Evolutionary conservation across 2,113 vertebrate genomes (phyloP), one percentile per base, ranked within the genome.

Genomic region (Corythornis vintsioides): DNA sequence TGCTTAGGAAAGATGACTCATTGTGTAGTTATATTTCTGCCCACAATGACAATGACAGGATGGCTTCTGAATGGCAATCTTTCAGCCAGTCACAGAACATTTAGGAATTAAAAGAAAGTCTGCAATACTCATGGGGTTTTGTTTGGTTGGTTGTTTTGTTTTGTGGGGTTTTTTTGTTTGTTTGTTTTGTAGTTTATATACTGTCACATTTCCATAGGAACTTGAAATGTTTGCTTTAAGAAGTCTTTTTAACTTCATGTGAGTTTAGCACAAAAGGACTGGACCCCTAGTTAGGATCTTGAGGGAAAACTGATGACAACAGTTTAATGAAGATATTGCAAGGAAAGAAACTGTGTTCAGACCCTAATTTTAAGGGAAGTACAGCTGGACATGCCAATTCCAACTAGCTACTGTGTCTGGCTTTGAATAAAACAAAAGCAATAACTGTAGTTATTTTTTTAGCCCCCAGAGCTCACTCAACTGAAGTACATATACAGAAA

Each of bases 351-450:
- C 19, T 13, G 48, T 4, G 3, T 14, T 88, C 43, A 81, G 5
- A 3, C 7, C 3, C 61, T 78, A n/a, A 67, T 81, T 90, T 60
- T 94, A 18, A 88, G 35, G 29, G 13, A 67, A 80, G n/a, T 60
- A 56, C 69, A 92, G 26, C 26, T 67, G 29, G 57, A 80, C 48
- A 25, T 61, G 11, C 8, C 2, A 2, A 82, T 88, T 81, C 74
- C 22, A 74, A 73, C 33, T 47, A 88, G 33, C 35, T 56, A 25
- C 25, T 11, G 71, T 66, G 12, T 8, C 48, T 52, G 28, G 29
- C 28, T 90, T 83, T 92, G 47, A 66, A 70, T 35, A 76, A 89
- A 84, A 66, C 57, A 85, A 65, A 79, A 86, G 86, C 78, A 15
- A 33, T 28, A 92, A 85, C 47, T 65, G 17, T 28, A 76, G n/a